Percentiles rank a stretch among this genome's conserved stretches.
phyloP scores from a whole-genome alignment of 2,797 vertebrate genomes.

The Sebastes taczanowskii region DNA sequence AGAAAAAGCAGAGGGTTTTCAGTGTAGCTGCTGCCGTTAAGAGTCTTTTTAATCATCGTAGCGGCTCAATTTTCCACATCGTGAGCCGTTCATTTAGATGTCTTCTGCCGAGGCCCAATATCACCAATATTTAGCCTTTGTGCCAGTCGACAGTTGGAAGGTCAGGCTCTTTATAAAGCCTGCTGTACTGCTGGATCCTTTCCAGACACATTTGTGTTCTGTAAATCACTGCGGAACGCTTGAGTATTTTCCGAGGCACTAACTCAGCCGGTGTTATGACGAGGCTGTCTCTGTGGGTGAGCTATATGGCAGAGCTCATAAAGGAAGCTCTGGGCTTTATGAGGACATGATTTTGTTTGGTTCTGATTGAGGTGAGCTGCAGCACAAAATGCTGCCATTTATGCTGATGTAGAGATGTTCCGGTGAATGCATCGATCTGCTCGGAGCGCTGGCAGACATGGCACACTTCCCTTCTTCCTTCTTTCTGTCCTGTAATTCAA shows the following conservation, averaged over 20 bases:
- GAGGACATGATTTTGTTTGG: conserved; percentile 36
- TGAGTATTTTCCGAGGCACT: conserved; percentile 21
- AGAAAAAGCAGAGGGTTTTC: conserved; percentile 11
- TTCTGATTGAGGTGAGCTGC: conserved; percentile 22
- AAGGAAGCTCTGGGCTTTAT: conserved; percentile 42
- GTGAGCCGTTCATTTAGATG: conserved; percentile 7
- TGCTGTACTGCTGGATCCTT: conserved; percentile 10
- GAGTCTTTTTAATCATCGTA: conserved; percentile 32
- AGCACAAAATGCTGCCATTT: conserved; percentile 9
- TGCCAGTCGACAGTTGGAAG: conserved; percentile 35
- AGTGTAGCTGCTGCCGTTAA: not conserved
- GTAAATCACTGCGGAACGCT: conserved; percentile 38
- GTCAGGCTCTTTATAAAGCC: conserved; percentile 33
- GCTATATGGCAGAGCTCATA: conserved; percentile 17
- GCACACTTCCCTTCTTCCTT: not conserved
- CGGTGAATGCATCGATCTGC: not conserved
- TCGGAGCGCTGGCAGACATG: not conserved
- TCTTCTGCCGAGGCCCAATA: conserved; percentile 6
- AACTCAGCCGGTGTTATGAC: conserved; percentile 41
- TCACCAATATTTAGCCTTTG: conserved; percentile 23
- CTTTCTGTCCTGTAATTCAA: not conserved
- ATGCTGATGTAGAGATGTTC: conserved; percentile 16
- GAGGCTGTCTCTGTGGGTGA: conserved; percentile 16
- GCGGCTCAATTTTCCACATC: conserved; percentile 16
- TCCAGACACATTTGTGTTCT: conserved; percentile 31